A percentile compares a stretch with the other conserved stretches of the same genome.
Conservation (phyloP, 2,888 invertebrate species). For the Lycia hirtaria region DNA sequence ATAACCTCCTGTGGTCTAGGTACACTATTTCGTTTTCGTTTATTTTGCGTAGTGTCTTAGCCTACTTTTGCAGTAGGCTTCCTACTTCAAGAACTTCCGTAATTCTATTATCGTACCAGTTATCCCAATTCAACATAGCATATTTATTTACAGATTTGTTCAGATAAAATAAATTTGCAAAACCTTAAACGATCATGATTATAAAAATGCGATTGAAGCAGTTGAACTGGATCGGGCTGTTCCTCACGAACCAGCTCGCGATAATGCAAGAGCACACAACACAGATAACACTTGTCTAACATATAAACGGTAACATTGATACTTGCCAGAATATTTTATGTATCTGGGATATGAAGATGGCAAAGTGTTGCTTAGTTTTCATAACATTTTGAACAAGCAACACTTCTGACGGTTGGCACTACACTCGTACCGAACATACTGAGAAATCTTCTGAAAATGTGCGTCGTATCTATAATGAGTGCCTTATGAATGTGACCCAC, state of each 20-base stretch:
- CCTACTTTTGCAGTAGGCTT: too few relatives aligned
- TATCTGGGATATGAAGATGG: not conserved
- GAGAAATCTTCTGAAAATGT: too few relatives aligned
- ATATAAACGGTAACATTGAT: not conserved
- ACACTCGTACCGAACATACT: too few relatives aligned
- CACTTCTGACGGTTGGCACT: too few relatives aligned
- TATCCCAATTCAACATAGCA: not conserved
- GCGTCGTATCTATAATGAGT: too few relatives aligned
- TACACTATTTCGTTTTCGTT: too few relatives aligned
- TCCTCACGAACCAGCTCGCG: constrained; percentile 9
- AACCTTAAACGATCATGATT: not conserved
- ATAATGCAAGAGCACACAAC: constrained; percentile 5
- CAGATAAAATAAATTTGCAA: constrained; percentile 2
- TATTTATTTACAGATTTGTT: not conserved
- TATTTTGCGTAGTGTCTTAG: too few relatives aligned
- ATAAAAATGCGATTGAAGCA: constrained; percentile 1
- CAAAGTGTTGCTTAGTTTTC: too few relatives aligned
- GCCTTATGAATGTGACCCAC: too few relatives aligned
- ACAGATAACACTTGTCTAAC: constrained; percentile 9
- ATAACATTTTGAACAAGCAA: too few relatives aligned
- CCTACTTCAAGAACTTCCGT: not conserved
- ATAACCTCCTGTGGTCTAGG: too few relatives aligned
- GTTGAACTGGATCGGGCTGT: not conserved
- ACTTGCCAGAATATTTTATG: not conserved
- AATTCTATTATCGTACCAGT: too few relatives aligned